Percentiles rank a stretch among this genome's conserved stretches.
Conservation (phyloP, 2,797 vertebrate species). For the Oryzias sinensis region DNA sequence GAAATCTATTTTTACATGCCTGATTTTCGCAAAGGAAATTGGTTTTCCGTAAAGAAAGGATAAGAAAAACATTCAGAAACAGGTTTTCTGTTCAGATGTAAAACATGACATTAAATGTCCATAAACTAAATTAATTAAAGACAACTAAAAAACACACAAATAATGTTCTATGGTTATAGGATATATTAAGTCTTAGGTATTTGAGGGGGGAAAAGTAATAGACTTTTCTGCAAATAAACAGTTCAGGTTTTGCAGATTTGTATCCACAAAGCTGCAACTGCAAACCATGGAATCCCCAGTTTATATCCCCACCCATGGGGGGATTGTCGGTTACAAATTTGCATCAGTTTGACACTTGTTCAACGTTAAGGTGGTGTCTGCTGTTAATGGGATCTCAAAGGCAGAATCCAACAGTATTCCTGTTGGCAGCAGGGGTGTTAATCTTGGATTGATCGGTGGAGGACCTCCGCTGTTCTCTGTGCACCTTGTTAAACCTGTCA, state of each 20-base stretch:
- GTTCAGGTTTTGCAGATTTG: slow-evolving; percentile 52
- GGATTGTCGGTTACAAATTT: slow-evolving; percentile 75
- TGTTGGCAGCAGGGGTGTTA: slow-evolving; percentile 50
- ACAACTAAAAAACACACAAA: no score
- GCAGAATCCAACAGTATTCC: slow-evolving; percentile 43
- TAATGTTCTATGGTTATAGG: no score
- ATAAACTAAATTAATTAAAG: no score
- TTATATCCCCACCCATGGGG: slow-evolving; percentile 23
- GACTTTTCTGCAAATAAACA: slow-evolving; percentile 39
- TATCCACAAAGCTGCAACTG: slow-evolving; percentile 54
- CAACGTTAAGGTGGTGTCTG: slow-evolving; percentile 23
- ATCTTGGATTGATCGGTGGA: slow-evolving; percentile 2
- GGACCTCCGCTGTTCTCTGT: slow-evolving; percentile 11
- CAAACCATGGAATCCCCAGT: slow-evolving; percentile 26
- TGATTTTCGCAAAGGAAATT: no score
- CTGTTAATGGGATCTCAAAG: slow-evolving; percentile 29
- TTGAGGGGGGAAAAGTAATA: no score
- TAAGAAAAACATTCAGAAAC: no score
- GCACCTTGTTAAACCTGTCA: slow-evolving; percentile 31
- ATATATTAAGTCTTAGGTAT: no score
- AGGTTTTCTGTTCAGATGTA: no score
- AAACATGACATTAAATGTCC: no score
- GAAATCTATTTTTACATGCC: no score
- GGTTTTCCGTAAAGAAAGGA: no score
- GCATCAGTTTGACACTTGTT: slow-evolving; percentile 67